These are phyloP conservation scores for Corapipo altera DNA, from an alignment of 2,113 vertebrate species.

Conservation along the genomic window DNA sequence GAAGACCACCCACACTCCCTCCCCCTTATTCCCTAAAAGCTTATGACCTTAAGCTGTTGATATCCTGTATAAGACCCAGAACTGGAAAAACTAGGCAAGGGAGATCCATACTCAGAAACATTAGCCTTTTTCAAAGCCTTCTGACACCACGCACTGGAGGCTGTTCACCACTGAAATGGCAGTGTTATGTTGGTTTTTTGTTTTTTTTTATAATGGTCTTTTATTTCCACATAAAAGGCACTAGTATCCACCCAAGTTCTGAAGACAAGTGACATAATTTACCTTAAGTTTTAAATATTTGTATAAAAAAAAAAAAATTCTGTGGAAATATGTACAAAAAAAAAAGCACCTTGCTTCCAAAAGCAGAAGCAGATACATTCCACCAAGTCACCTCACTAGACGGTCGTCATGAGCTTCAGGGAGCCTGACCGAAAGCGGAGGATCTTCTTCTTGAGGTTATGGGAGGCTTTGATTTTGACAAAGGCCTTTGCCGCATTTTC, in stretches of 20 bases:
- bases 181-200: background rate
- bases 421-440: conserved; percentile 91
- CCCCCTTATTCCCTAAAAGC: background rate
- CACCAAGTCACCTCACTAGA: conserved; percentile 72
- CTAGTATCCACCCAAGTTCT: conserved; percentile 66
- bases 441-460: conserved; percentile 96
- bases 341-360: conserved; percentile 28
- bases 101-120: background rate
- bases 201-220: conserved; percentile 49
- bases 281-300: conserved; percentile 74
- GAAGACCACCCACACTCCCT: background rate
- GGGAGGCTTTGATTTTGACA: conserved; percentile 95
- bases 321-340: conserved; percentile 54
- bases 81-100: conserved; percentile 9
- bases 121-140: conserved; percentile 18
- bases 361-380: conserved; percentile 8
- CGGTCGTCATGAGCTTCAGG: conserved; percentile 94
- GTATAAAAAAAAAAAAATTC: conserved; percentile 46
- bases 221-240: conserved; percentile 73
- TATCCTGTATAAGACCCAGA: conserved; percentile 18
- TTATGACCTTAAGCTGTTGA: background rate
- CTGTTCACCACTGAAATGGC: conserved; percentile 57
- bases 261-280: conserved; percentile 67
- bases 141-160: conserved; percentile 33
- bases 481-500: conserved; percentile 80